phyloP scores from a whole-genome alignment of 2,797 vertebrate genomes.

The Pantherophis alleghaniensis region DNA sequence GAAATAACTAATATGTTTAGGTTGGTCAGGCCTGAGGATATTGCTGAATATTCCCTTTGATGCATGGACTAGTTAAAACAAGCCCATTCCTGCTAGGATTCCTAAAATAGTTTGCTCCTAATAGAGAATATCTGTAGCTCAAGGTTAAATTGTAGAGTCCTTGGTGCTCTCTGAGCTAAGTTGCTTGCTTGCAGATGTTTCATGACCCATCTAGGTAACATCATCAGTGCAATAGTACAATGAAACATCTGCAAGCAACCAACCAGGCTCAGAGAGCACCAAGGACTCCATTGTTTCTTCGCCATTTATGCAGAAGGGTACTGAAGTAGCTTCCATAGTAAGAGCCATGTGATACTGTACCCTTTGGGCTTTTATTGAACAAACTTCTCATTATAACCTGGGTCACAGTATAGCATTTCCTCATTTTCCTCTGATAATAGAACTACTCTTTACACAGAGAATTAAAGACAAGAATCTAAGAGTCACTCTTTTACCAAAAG shows the following conservation, averaged over 20 bases:
- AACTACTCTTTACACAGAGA: neutral
- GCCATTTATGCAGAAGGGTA: neutral
- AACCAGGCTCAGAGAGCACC: neutral
- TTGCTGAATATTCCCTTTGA: neutral
- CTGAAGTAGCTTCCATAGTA: neutral
- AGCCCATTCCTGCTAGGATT: constrained; percentile 12
- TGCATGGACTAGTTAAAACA: constrained; percentile 3
- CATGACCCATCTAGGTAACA: neutral
- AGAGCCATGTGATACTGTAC: neutral
- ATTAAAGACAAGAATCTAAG: neutral
- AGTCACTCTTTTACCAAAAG: neutral
- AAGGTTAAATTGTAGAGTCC: neutral
- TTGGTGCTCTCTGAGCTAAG: neutral
- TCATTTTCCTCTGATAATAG: neutral
- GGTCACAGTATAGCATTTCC: neutral
- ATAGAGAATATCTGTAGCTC: neutral
- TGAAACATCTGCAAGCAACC: neutral
- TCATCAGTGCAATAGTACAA: neutral
- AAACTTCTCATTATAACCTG: neutral
- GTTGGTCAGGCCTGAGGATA: neutral
- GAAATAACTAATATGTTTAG: neutral
- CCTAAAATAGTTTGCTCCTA: neutral
- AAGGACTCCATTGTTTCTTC: neutral
- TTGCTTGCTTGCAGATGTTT: neutral
- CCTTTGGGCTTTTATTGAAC: neutral